Conservation (phyloP, 1,140 invertebrate species). For the Drosophila sulfurigaster region DNA sequence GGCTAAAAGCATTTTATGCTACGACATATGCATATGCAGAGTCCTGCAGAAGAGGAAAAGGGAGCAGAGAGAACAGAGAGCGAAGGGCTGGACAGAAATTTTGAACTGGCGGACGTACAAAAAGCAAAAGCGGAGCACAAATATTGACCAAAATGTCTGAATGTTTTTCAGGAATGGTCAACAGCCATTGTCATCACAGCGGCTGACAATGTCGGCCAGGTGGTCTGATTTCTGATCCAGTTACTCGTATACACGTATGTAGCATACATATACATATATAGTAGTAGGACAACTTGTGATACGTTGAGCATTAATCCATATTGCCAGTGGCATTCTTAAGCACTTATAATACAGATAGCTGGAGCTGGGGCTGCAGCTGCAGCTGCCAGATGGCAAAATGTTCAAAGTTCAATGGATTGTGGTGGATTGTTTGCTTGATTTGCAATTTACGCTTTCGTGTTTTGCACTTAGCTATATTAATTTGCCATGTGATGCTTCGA, state of each 20-base stretch:
- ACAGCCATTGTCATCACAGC: slow-evolving; percentile 48
- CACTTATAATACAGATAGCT: slow-evolving; percentile 17
- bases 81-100: neutral
- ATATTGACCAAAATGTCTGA: slow-evolving; percentile 77
- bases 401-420: slow-evolving; percentile 45
- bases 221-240: slow-evolving; percentile 13
- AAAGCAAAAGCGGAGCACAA: slow-evolving; percentile 74
- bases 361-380: too few relatives aligned
- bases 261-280: neutral
- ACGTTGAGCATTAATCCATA: slow-evolving; percentile 8
- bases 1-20: slow-evolving; percentile 58
- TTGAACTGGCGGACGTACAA: slow-evolving; percentile 52
- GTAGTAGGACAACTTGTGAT: too few relatives aligned
- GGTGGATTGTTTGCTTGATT: slow-evolving; percentile 60
- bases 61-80: too few relatives aligned
- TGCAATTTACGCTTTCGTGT: slow-evolving; percentile 52
- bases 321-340: slow-evolving; percentile 6
- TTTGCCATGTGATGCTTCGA: slow-evolving; percentile 62
- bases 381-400: slow-evolving; percentile 9
- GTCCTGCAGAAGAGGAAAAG: slow-evolving; percentile 10
- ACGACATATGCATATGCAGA: slow-evolving; percentile 63
- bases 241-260: neutral
- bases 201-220: slow-evolving; percentile 11
- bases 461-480: slow-evolving; percentile 73
- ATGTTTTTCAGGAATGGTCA: slow-evolving; percentile 68